phyloP scores from a whole-genome alignment of 2,113 vertebrate genomes.

The Percina caprodes region DNA sequence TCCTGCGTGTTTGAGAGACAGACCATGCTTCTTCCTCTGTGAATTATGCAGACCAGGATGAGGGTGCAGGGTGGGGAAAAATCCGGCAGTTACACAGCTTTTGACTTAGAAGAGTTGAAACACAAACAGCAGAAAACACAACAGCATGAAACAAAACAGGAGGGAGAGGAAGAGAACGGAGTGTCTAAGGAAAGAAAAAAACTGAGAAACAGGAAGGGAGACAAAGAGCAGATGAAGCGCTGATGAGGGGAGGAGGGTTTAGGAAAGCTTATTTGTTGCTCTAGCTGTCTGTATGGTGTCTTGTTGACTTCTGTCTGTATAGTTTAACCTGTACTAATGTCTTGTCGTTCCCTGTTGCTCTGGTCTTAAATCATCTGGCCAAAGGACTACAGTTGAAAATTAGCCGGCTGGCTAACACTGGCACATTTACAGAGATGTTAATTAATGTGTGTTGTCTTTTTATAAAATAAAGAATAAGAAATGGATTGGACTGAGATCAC shows the following conservation, averaged over 20 bases:
- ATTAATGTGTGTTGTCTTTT: too few species aligned
- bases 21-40: conserved; percentile 51
- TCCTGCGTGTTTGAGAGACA: conserved; percentile 48
- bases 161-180: background rate
- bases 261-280: background rate
- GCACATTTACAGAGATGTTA: too few species aligned
- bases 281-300: too few species aligned
- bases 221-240: background rate
- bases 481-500: conserved; percentile 17
- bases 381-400: too few species aligned
- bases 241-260: conserved; percentile 4
- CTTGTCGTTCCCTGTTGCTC: too few species aligned
- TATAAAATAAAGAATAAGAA: too few species aligned
- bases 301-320: too few species aligned
- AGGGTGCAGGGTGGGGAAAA: conserved; percentile 43
- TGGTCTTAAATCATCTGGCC: too few species aligned
- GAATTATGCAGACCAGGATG: conserved; percentile 78
- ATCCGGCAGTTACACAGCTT: conserved; percentile 69
- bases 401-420: too few species aligned
- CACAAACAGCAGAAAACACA: conserved; percentile 39
- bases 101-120: conserved; percentile 74
- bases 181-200: conserved; percentile 8
- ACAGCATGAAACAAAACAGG: conserved; percentile 26
- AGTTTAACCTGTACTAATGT: too few species aligned
- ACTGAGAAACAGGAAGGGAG: conserved; percentile 17